Evolutionary conservation across 1,140 invertebrate species (phyloP), one percentile per base, ranked within the genome.

Genomic region (Drosophila burlai): DNA sequence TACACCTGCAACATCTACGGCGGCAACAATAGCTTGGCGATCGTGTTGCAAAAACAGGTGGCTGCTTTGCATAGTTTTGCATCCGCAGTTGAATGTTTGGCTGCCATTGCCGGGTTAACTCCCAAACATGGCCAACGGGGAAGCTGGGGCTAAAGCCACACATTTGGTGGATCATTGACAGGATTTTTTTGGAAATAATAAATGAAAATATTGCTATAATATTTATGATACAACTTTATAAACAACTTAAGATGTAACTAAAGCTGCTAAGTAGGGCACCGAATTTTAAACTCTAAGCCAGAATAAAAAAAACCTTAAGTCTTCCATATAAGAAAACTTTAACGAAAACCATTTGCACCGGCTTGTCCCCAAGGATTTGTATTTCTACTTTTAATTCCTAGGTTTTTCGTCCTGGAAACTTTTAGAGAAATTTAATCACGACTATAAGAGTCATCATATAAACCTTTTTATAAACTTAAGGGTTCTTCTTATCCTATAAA

Each of bases 21-120:
- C 64, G 10, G 50, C 67, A 72, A 72, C 54, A 50, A 73, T 71
- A 47, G 49, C 57, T 6, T 4, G 16, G 61, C 63, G 67, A 73
- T 73, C 69, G 55, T 73, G 68, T 73, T 60, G 69, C 69, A 50
- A 73, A 73, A 73, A 73, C 69, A 73, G 69, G 69, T 73, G 69
- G 57, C 52, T 38, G 67, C 67, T 50, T 73, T 43, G 50, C 52
- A 59, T 46, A 47, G 52, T 72, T 29, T 60, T 38, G 55, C 34
- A 34, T 38, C 43, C 31, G 43, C 21, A 55, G 60, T 34, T 47
- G 43, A 40, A 47, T 62, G 26, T 60, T 60, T 49, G 26, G 15
- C 21, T 49, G 40, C 26, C 50, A 69, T 47, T 50, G 43, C 24
- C 34, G 24, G 49, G 34, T 16, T 36, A 21, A n/a, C 36, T n/a